Evolutionary conservation across 2,888 invertebrate species (phyloP).

Genomic region (Rugalucina vietnamica): DNA sequence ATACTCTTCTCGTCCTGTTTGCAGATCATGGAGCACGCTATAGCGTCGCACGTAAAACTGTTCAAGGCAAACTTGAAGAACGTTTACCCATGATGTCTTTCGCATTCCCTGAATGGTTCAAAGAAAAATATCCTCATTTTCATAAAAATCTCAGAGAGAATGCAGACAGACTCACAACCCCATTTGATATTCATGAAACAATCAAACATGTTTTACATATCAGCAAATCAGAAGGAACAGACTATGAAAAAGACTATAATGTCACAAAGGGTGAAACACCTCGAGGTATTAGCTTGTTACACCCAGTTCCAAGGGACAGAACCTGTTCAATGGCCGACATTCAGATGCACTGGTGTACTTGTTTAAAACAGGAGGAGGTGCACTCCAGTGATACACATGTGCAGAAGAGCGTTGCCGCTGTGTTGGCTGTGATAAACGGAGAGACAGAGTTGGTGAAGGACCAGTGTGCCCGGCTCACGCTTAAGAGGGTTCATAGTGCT

Average conservation of each 20-base stretch:
- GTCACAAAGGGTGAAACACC: background rate
- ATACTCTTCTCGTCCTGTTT: slow-evolving; percentile 79
- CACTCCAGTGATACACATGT: slow-evolving; percentile 63
- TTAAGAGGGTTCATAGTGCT: slow-evolving; percentile 61
- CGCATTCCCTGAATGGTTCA: slow-evolving; percentile 75
- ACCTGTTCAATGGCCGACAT: slow-evolving; percentile 77
- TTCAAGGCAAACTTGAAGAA: slow-evolving; percentile 81
- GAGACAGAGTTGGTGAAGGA: slow-evolving; percentile 59
- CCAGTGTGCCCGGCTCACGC: slow-evolving; percentile 61
- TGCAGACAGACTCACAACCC: slow-evolving; percentile 73
- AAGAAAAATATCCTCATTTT: slow-evolving; percentile 62
- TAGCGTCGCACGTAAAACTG: slow-evolving; percentile 72
- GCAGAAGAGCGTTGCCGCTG: slow-evolving; percentile 58
- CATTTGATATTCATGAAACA: slow-evolving; percentile 81
- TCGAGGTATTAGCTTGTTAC: slow-evolving; percentile 77
- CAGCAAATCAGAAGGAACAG: slow-evolving; percentile 30
- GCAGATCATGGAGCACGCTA: slow-evolving; percentile 81
- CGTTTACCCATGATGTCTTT: slow-evolving; percentile 80
- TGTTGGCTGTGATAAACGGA: slow-evolving; percentile 69
- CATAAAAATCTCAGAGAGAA: slow-evolving; percentile 71
- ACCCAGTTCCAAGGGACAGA: slow-evolving; percentile 72
- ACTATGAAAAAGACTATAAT: background rate
- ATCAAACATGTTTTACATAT: slow-evolving; percentile 78
- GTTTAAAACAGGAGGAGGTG: slow-evolving; percentile 70
- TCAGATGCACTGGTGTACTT: slow-evolving; percentile 81